Base-by-base conservation (phyloP, 2,113 vertebrate genomes). In the Eonycteris spelaea region DNA sequence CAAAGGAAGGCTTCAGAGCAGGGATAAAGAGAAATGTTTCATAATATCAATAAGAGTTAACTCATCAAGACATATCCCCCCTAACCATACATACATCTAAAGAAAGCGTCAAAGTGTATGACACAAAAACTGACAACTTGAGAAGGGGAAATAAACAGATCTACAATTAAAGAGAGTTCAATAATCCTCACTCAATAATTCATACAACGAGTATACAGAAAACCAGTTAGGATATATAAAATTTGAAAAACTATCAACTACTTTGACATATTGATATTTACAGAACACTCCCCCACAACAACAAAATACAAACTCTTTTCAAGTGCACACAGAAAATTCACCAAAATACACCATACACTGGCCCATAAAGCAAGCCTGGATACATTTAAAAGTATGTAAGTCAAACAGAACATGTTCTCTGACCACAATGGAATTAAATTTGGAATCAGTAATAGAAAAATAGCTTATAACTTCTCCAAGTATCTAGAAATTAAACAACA, bases 401-500 rank as follows among this genome's bases (percentile, higher is more conserved):
- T 57, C 38, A 63, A 63, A 65, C 4, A 80, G 30, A 53, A 73
- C 2, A 63, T 38, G 16, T 86, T 79, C 40, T 93, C 35, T 70
- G 48, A 59, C 4, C 45, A 87, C 40, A 79, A 61, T 33, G 13
- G 40, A 77, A 92, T 84, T 83, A 89, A 90, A 71, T 78, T 55
- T 79, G 14, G 30, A 73, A 77, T 38, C 30, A 79, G 22, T 63
- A 86, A 91, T 8, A 94, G 22, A 70, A 88, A 94, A 38, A 86
- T 28, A 63, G 55, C 11, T 75, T 75, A 45, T 16, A 86, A 86
- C 65, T 77, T 67, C 11, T 6, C 30, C 48, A 21, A 30, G 19
- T 61, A 80, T 68, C 90, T 68, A 90, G 65, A 91, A 91, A 85
- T 38, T 59, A 90, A 94, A 83, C 26, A 84, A 78, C 24, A 59